phyloP scores from a whole-genome alignment of 2,888 invertebrate genomes.

The Boloria euphrosyne region DNA sequence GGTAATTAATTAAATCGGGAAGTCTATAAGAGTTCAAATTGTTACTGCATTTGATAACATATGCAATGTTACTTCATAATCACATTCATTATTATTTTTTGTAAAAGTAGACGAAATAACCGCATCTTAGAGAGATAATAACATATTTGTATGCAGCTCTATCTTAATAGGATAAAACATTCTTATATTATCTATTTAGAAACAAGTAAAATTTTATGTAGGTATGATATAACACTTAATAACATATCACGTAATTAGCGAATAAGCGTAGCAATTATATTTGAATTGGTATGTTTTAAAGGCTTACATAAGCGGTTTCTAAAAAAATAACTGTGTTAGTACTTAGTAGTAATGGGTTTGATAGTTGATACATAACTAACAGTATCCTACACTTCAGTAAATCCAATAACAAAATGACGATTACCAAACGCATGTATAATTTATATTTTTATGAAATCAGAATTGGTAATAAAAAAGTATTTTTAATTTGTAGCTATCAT shows the following conservation, averaged over 20 bases:
- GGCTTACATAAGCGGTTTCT: slow-evolving; percentile 30
- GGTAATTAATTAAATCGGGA: slow-evolving; percentile 4
- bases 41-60: slow-evolving; percentile 1
- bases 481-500: too few species aligned
- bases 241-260: slow-evolving; percentile 40
- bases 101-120: slow-evolving; percentile 25
- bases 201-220: slow-evolving; percentile 41
- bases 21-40: neutral
- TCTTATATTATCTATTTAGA: slow-evolving; percentile 36
- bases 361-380: slow-evolving; percentile 13
- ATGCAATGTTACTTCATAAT: slow-evolving; percentile 8
- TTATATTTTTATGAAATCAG: too few species aligned
- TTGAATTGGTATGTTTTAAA: slow-evolving; percentile 24
- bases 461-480: too few species aligned
- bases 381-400: slow-evolving; percentile 17
- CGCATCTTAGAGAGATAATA: slow-evolving; percentile 26
- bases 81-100: slow-evolving; percentile 11
- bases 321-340: slow-evolving; percentile 24
- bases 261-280: slow-evolving; percentile 38
- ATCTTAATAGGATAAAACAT: slow-evolving; percentile 28
- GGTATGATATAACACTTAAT: slow-evolving; percentile 37
- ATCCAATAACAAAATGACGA: slow-evolving; percentile 1
- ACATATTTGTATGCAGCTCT: slow-evolving; percentile 28
- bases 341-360: slow-evolving; percentile 10
- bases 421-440: too few species aligned